Evolutionary conservation across 2,113 vertebrate species (phyloP), one percentile per base, ranked within the genome.

Genomic region (Ginglymostoma cirratum): DNA sequence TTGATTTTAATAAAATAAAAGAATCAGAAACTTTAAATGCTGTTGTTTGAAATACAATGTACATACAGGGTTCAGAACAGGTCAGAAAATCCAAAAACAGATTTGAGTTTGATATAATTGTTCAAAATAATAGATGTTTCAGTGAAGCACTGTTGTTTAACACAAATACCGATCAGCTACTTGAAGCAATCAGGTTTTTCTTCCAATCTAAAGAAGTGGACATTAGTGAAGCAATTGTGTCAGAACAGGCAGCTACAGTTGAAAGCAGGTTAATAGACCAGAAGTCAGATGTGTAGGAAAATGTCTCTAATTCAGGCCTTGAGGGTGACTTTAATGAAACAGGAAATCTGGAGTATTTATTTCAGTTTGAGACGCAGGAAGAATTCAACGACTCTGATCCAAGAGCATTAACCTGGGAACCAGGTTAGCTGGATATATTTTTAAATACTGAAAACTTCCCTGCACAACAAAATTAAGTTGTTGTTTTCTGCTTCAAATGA

Each of bases 361-460:
- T 14, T 96, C 96, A 94, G 96, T 96, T 65, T 10, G 94, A 10
- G n/a, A 8, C 0, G 94, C 94, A 95, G 96, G 48, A 69, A 96
- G 96, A 72, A 10, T 21, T 95, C 19, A 0, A 1, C 0, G 95
- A 48, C 24, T 70, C 66, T 21, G 72, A 67, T 48, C 55, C 55
- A 61, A 5, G 65, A 34, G 48, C 10, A 0, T 65, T 27, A 0
- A 2, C 95, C 96, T 96, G 96, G 95, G 61, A 95, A 0, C 34
- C 67, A 4, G 4, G 42, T 0, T 38, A 45, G 52, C 95, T 42
- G 0, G 0, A 65, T 17, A 0, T 0, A 0, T 86, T 96, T 23
- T 61, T 89, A 55, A 55, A 72, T 95, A 5, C 95, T 0, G 96
- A 96, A 96, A 96, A 96, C 76, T 52, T 96, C 92, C 15, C 38